phyloP scores from a whole-genome alignment of 2,113 vertebrate genomes.

The Zosterops lateralis region DNA sequence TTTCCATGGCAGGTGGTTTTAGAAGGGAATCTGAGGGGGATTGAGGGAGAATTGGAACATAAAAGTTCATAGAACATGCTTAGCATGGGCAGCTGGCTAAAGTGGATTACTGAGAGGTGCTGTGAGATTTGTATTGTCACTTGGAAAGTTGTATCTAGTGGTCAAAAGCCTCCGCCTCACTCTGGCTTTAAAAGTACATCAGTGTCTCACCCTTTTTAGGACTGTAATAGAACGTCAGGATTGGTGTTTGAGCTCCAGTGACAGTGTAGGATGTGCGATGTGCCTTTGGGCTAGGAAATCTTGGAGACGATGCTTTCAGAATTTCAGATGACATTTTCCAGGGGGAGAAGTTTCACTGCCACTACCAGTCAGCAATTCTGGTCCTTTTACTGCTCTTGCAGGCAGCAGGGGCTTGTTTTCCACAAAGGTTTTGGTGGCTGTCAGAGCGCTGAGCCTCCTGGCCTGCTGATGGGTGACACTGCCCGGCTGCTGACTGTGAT shows the following conservation, averaged over 20 bases:
- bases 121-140: not conserved
- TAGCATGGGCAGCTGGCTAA: not conserved
- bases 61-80: not conserved
- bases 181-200: not conserved
- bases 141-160: not conserved
- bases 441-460: not conserved
- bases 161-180: not conserved
- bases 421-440: slow-evolving; percentile 24
- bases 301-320: slow-evolving; percentile 34
- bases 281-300: slow-evolving; percentile 30
- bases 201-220: not conserved
- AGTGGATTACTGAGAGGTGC: not conserved
- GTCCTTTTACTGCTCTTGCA: slow-evolving; percentile 61
- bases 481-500: not conserved
- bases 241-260: not conserved
- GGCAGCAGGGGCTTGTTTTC: slow-evolving; percentile 8
- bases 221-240: not conserved
- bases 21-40: not conserved
- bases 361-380: slow-evolving; percentile 70
- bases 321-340: slow-evolving; percentile 61
- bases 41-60: not conserved
- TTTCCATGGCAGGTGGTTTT: not conserved
- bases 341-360: slow-evolving; percentile 55
- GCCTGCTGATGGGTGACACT: slow-evolving; percentile 31
- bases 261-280: slow-evolving; percentile 11